phyloP scores from a whole-genome alignment of 2,113 vertebrate genomes.

The Forbesichthys agassizii region DNA sequence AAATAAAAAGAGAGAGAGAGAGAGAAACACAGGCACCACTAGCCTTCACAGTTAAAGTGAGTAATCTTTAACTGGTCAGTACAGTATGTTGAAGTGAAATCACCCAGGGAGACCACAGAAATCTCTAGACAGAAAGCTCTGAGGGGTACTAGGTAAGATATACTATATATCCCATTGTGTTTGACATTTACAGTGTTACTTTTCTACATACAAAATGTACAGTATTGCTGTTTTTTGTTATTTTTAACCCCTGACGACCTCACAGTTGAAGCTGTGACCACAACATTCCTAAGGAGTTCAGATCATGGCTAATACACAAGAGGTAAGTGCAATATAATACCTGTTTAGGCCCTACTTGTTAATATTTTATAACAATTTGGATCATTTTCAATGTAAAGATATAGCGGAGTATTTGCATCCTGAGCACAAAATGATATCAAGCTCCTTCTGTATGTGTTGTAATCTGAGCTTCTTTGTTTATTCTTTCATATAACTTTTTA shows the following conservation, averaged over 20 bases:
- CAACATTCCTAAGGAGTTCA: constrained; percentile 27
- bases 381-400: not conserved
- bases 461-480: too few species aligned
- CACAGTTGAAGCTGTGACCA: not conserved
- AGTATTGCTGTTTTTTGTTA: not conserved
- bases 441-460: too few species aligned
- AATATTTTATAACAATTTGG: not conserved
- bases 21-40: too few species aligned
- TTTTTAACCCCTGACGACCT: not conserved
- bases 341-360: too few species aligned
- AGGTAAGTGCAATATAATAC: constrained; percentile 59
- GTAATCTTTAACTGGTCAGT: constrained; percentile 72
- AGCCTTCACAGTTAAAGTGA: constrained; percentile 12
- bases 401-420: too few species aligned
- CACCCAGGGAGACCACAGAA: constrained; percentile 53
- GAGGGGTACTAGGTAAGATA: not conserved
- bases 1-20: too few species aligned
- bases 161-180: too few species aligned
- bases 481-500: not conserved
- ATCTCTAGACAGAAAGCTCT: not conserved
- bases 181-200: too few species aligned
- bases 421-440: too few species aligned
- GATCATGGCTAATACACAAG: constrained; percentile 79
- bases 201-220: too few species aligned
- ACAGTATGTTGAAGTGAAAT: constrained; percentile 62